phyloP scores from a whole-genome alignment of 2,888 invertebrate species.

The Amphipoea lucens region DNA sequence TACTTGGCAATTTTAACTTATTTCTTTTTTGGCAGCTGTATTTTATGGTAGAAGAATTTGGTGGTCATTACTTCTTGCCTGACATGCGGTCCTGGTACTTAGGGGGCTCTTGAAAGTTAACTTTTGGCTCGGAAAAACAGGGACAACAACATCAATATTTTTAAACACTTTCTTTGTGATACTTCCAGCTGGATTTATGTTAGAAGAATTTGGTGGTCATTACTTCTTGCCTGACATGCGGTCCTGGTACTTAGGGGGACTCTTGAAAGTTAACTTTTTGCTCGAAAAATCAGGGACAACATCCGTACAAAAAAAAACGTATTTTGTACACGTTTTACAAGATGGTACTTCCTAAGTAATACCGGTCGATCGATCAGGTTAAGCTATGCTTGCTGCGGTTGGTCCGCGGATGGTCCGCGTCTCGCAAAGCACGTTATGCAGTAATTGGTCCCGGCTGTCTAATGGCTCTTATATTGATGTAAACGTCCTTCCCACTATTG shows the following conservation, averaged over 20 bases:
- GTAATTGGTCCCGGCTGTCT: too few species aligned
- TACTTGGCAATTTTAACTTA: slow-evolving; percentile 34
- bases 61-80: slow-evolving; percentile 7
- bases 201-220: background rate
- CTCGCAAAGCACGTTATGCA: too few species aligned
- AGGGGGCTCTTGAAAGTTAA: background rate
- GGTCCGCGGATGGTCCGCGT: too few species aligned
- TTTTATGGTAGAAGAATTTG: background rate
- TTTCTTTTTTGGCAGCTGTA: slow-evolving; percentile 18
- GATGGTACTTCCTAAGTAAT: too few species aligned
- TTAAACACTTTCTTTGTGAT: background rate
- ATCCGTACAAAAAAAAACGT: too few species aligned
- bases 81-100: slow-evolving; percentile 37
- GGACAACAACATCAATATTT: background rate
- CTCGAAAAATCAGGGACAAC: background rate
- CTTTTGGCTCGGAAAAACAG: background rate
- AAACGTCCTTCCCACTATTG: background rate
- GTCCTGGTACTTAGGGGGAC: background rate
- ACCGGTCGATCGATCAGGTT: too few species aligned
- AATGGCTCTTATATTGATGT: background rate
- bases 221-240: background rate
- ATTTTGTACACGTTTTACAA: too few species aligned
- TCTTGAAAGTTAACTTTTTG: background rate
- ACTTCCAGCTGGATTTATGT: background rate
- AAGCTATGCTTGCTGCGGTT: too few species aligned